Evolutionary conservation across 2,888 invertebrate genomes (phyloP), one percentile per base, ranked within the genome.

Genomic region (Torymus aiolomorphi): DNA sequence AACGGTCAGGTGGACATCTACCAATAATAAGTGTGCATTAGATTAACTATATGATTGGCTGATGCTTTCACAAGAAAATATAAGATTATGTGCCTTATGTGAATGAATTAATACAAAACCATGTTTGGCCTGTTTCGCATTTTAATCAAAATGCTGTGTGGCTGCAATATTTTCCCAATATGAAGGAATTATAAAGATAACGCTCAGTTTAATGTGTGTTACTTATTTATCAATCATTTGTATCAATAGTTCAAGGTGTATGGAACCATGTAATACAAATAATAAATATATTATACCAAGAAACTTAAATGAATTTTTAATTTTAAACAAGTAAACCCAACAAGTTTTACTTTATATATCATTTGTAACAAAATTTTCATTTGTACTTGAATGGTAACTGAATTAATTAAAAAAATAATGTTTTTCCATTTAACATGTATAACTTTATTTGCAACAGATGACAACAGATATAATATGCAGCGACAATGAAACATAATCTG

Each of bases 61-160:
- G 42, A 80, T 69, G 72, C 67, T 76, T 72, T 73, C 67, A 61
- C 49, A 59, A 59, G 62, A 61, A 75, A 61, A 78, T 74, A 66
- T 78, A 71, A 71, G 24, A 80, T 79, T 75, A 75, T 72, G 78
- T 80, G 78, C 80, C 80, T 80, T 80, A 74, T 61, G 51, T 18
- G 20, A 76, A 70, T 75, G 59, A 52, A 24, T 57, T 16, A 73
- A 61, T 16, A 56, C 24, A 70, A 14, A 57, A 63, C 1, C 12
- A 69, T 56, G 61, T 66, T 51, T 4, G 18, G 8, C 16, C 10
- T 5, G n/a, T 20, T 16, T 59, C 14, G 59, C 56, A 70, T 51
- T 70, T 42, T 13, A 4, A 42, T 31, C n/a, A 52, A 31, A 70
- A 42, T 65, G 4, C 18, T 74, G 13, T 49, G 18, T 69, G 49